Evolutionary conservation across 2,888 invertebrate genomes (phyloP).

Genomic region (Drosophila paucipuncta): DNA sequence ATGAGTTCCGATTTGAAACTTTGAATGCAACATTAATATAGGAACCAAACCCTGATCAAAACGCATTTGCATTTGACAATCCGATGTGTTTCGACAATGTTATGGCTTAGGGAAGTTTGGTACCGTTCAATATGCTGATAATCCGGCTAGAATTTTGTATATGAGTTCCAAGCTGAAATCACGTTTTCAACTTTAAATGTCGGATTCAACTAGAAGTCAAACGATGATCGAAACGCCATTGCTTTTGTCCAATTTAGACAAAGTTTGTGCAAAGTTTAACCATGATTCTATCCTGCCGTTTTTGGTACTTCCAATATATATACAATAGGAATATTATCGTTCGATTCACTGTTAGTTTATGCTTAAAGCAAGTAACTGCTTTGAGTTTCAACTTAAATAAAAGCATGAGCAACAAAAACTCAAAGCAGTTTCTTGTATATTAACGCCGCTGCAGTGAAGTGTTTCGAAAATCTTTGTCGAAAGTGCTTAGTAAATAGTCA

Average conservation of each 20-base stretch:
- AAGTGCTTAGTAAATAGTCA: slow-evolving; percentile 29
- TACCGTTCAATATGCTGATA: neutral
- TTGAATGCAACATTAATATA: neutral
- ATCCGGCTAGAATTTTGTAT: neutral
- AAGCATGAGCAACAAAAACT: neutral
- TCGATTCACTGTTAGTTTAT: neutral
- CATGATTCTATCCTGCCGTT: too few species aligned
- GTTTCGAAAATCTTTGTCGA: slow-evolving; percentile 1
- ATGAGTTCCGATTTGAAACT: neutral
- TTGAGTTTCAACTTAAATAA: neutral
- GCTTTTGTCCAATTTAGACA: neutral
- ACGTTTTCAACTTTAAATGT: neutral
- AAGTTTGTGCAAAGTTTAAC: neutral
- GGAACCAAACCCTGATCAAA: neutral
- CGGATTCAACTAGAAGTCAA: neutral
- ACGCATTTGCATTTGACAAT: neutral
- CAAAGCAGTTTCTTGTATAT: neutral
- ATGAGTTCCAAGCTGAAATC: neutral
- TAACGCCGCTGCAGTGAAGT: neutral
- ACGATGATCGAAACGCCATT: neutral
- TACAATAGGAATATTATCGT: neutral
- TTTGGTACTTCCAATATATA: neutral
- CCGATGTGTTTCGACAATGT: neutral
- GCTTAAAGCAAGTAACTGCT: neutral
- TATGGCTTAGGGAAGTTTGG: neutral